These are phyloP conservation scores for Acanthornis magna DNA, from an alignment of 2,797 vertebrate genomes.

Conservation along the genomic window DNA sequence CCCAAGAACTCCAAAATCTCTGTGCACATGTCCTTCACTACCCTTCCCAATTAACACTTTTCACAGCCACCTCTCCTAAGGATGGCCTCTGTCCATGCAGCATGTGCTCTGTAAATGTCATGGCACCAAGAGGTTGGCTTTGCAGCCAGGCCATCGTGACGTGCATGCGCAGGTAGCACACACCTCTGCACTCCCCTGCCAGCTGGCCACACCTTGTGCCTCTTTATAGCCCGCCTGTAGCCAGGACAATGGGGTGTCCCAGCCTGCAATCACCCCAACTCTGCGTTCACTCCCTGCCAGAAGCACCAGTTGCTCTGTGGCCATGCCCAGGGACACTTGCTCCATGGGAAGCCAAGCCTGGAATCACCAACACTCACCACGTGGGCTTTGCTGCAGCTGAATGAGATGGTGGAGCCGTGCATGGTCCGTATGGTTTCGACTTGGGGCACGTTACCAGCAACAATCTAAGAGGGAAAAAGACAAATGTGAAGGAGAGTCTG, in stretches of 20 bases:
- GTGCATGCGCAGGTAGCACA: neutral
- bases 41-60: neutral
- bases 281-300: neutral
- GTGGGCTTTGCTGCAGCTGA: slow-evolving; percentile 79
- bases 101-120: rapidly evolving
- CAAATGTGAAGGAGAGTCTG: neutral
- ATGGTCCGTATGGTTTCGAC: slow-evolving; percentile 75
- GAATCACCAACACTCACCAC: slow-evolving; percentile 75
- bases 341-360: neutral
- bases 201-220: neutral
- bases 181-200: neutral
- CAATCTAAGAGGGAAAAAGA: slow-evolving; percentile 61
- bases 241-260: neutral
- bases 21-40: neutral
- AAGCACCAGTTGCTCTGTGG: neutral
- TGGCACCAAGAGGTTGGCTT: neutral
- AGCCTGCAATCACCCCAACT: neutral
- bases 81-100: neutral
- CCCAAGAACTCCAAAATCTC: neutral
- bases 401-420: slow-evolving; percentile 83
- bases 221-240: neutral
- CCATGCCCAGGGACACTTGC: neutral
- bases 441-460: slow-evolving; percentile 72
- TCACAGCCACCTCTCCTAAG: neutral
- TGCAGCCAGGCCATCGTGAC: neutral